Evolutionary conservation across 2,113 vertebrate genomes (phyloP).

Genomic region (Sigmodon hispidus): DNA sequence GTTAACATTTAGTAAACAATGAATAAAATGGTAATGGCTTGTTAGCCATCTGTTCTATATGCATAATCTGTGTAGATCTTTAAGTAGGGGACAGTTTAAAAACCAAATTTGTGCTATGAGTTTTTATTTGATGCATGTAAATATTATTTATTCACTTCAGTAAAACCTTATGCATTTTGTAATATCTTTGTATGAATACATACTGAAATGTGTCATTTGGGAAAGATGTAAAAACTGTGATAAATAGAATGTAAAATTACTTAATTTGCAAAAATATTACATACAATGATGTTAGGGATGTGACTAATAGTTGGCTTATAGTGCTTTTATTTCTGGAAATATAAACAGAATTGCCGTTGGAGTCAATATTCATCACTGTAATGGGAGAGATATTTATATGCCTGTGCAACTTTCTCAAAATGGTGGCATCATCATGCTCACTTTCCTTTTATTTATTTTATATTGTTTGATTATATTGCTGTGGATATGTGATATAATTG

Average conservation of each 20-base stretch:
- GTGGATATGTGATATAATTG: not conserved
- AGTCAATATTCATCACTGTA: not conserved
- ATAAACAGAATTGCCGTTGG: not conserved
- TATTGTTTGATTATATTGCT: not conserved
- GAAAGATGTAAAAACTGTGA: not conserved
- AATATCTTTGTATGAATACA: not conserved
- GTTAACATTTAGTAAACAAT: constrained; percentile 32
- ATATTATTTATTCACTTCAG: not conserved
- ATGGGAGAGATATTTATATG: not conserved
- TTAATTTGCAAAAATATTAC: not conserved
- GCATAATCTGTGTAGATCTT: not conserved
- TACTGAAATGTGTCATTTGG: not conserved
- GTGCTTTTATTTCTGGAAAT: constrained; percentile 38
- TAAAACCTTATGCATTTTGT: not conserved
- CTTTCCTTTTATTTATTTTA: not conserved
- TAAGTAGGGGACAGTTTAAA: not conserved
- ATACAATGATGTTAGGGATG: not conserved
- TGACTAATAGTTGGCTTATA: not conserved
- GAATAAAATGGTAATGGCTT: not conserved
- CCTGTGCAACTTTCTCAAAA: not conserved
- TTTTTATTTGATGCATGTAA: not conserved
- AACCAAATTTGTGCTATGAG: not conserved
- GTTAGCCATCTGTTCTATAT: not conserved
- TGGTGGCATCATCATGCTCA: not conserved
- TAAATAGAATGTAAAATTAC: not conserved